Evolutionary conservation across 2,113 vertebrate genomes (phyloP), one percentile per base, ranked within the genome.

Genomic region (Cyprinodon brontotheroides): DNA sequence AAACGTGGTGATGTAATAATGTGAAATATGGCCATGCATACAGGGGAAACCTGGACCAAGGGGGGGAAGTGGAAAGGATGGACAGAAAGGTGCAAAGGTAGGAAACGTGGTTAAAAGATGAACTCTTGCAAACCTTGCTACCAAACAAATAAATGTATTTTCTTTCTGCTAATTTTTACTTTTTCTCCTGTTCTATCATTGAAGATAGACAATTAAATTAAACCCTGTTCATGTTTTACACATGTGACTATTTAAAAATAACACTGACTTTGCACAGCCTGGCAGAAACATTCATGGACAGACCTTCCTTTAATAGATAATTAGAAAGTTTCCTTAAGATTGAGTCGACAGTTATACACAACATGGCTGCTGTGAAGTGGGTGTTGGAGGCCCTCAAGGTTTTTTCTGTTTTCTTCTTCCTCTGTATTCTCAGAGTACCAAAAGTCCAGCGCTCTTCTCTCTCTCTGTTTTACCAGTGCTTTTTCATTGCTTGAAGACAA

Each of bases 61-160:
- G 64, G 97, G 96, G 3, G 83, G 84, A 0, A 22, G 57, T 2
- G 97, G 97, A 0, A 90, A 88, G 22, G 81, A 75, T 63, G 97
- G 97, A 38, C 70, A 78, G 37, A 97, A 77, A 68, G 94, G 94
- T 4, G 37, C 45, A 78, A 87, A 92, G 93, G 94, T 93, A 78
- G 66, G 72, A 68, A 38, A 53, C 38, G 20, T 11, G 11, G n/a
- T 8, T 38, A 37, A 50, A 1, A 67, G 43, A 43, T 29, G 36
- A 39, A 40, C 14, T 20, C 5, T 45, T 29, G 3, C 5, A 13
- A 47, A 47, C n/a, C 4, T 66, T 14, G 11, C 14, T 20, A 48
- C n/a, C 17, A 57, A 20, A 20, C 50, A 57, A 57, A 57, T 57
- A 10, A 2, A n/a, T 0, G 11, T 9, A 45, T n/a, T 57, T 50